These are phyloP conservation scores for Conus ventricosus DNA, from an alignment of 1,140 invertebrate genomes.

Conservation along the genomic window DNA sequence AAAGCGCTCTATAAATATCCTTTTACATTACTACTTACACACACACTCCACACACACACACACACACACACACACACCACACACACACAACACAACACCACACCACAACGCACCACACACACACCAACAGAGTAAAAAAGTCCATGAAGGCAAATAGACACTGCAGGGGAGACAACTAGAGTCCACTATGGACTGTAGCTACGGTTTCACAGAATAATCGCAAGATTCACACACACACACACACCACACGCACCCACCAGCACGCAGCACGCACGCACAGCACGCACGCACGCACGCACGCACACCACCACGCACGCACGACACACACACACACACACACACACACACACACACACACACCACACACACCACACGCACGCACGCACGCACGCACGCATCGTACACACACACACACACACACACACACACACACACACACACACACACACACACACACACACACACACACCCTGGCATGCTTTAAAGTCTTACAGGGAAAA, in stretches of 20 bases:
- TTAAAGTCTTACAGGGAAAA: neutral
- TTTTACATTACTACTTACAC: too few relatives aligned
- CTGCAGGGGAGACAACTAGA: too few relatives aligned
- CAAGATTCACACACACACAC: neutral
- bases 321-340: neutral
- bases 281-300: neutral
- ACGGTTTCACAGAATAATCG: neutral
- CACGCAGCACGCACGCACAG: neutral
- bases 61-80: too few relatives aligned
- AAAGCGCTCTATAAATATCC: too few relatives aligned
- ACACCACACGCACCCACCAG: neutral
- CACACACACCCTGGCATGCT: neutral
- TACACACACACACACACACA: neutral
- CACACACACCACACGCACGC: neutral
- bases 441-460: conserved; percentile 1
- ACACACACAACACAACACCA: too few relatives aligned
- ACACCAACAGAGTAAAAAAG: too few relatives aligned
- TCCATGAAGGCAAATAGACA: too few relatives aligned
- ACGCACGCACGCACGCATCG: neutral
- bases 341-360: conserved; percentile 5
- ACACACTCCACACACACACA: too few relatives aligned
- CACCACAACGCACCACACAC: too few relatives aligned
- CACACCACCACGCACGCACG: too few relatives aligned
- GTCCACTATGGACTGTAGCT: too few relatives aligned
- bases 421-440: neutral